Conservation (phyloP, 2,113 vertebrate genomes). For the Entelurus aequoreus region DNA sequence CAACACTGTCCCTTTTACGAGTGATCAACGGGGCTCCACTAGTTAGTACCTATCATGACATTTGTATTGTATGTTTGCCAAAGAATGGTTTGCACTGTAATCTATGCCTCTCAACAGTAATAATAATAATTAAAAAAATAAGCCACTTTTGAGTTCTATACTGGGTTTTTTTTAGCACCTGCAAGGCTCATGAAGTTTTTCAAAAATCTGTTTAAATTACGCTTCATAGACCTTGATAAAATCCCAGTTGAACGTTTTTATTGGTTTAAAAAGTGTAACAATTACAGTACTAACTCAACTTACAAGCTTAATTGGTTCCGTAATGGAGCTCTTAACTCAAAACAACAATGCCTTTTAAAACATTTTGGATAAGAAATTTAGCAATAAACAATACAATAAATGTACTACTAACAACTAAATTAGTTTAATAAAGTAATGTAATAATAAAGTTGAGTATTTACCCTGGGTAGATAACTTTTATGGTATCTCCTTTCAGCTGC, state of each 20-base stretch:
- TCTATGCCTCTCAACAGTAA: slow-evolving; percentile 72
- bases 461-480: too few relatives aligned
- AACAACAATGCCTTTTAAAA: too few relatives aligned
- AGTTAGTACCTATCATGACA: slow-evolving; percentile 57
- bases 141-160: slow-evolving; percentile 59
- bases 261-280: too few relatives aligned
- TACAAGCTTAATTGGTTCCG: too few relatives aligned
- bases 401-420: too few relatives aligned
- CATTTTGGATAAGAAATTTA: too few relatives aligned
- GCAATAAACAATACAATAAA: too few relatives aligned
- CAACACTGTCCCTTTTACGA: slow-evolving; percentile 47
- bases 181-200: not conserved
- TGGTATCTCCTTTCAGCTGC: too few relatives aligned
- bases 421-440: too few relatives aligned
- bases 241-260: not conserved
- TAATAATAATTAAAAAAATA: slow-evolving; percentile 53
- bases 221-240: not conserved
- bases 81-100: slow-evolving; percentile 81
- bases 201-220: not conserved
- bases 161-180: slow-evolving; percentile 23
- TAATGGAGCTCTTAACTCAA: too few relatives aligned
- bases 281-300: too few relatives aligned
- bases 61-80: slow-evolving; percentile 76
- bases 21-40: slow-evolving; percentile 50
- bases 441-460: too few relatives aligned